Percentiles rank a stretch among this genome's conserved stretches.
Evolutionary conservation across 2,888 invertebrate species (phyloP).

Genomic region (Odontocerum albicorne): DNA sequence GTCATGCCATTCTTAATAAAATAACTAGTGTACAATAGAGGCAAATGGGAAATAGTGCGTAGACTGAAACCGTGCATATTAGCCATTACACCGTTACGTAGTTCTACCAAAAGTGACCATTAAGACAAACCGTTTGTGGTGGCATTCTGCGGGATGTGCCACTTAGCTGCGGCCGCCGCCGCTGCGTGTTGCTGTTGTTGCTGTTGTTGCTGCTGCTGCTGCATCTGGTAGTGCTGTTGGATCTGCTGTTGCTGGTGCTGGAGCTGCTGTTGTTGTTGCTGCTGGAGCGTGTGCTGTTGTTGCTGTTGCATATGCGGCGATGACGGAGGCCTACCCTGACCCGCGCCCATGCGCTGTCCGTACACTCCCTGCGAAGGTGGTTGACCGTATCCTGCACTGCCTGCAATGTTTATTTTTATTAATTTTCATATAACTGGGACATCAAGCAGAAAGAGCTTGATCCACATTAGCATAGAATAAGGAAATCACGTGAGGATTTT

Average conservation of each 20-base stretch:
- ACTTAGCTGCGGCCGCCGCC: slow-evolving; percentile 56
- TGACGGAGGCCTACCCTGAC: slow-evolving; percentile 46
- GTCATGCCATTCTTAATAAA: too few relatives aligned
- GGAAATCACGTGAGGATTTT: too few relatives aligned
- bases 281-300: slow-evolving; percentile 39
- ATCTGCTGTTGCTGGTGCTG: slow-evolving; percentile 39
- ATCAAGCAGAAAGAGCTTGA: too few relatives aligned
- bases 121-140: too few relatives aligned
- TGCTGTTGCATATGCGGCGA: slow-evolving; percentile 41
- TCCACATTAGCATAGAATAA: too few relatives aligned
- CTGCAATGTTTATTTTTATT: slow-evolving; percentile 1
- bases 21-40: too few relatives aligned
- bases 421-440: too few relatives aligned
- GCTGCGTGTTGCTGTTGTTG: slow-evolving; percentile 44
- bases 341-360: slow-evolving; percentile 12
- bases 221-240: slow-evolving; percentile 38
- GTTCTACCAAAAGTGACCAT: slow-evolving; percentile 44
- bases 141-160: slow-evolving; percentile 74
- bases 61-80: too few relatives aligned
- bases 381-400: slow-evolving; percentile 15
- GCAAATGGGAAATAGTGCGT: too few relatives aligned
- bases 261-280: slow-evolving; percentile 43
- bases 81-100: too few relatives aligned
- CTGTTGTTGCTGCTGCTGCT: slow-evolving; percentile 41
- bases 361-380: slow-evolving; percentile 7